Percentiles rank a stretch among this genome's conserved stretches.
These are phyloP conservation scores for Itoplectis maculator DNA, from an alignment of 2,888 invertebrate genomes.

Conservation along the genomic window DNA sequence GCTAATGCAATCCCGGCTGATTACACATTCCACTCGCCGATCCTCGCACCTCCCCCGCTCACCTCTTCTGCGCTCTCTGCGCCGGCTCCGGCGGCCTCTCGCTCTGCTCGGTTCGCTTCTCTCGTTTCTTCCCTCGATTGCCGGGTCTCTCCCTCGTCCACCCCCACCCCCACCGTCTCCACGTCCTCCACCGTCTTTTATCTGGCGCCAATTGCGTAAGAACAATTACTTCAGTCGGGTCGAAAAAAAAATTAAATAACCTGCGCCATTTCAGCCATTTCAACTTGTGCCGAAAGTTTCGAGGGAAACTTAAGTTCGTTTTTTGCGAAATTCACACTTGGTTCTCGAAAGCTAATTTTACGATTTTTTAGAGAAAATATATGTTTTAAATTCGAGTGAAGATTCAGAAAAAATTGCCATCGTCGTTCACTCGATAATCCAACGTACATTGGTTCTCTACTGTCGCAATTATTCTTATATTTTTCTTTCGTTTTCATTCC, in stretches of 20 bases:
- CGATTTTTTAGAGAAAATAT: neutral
- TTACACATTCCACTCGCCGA: constrained; percentile 83
- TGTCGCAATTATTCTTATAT: neutral
- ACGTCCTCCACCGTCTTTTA: too few relatives aligned
- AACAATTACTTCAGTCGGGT: neutral
- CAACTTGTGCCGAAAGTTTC: neutral
- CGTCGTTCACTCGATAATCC: neutral
- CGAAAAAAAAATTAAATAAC: neutral
- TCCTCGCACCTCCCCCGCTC: constrained; percentile 69
- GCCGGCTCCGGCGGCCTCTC: too few relatives aligned
- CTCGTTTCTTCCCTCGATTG: constrained; percentile 32
- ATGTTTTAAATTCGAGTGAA: too few relatives aligned
- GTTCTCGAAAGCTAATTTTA: neutral
- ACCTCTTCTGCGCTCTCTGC: too few relatives aligned
- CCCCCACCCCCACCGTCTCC: neutral
- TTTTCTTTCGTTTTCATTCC: neutral
- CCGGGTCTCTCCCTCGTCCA: too few relatives aligned
- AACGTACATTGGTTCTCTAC: neutral
- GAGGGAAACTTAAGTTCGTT: neutral
- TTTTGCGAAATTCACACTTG: too few relatives aligned
- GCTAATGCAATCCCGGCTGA: constrained; percentile 83
- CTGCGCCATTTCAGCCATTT: neutral
- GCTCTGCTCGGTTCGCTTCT: constrained; percentile 17
- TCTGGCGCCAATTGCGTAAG: constrained; percentile 23
- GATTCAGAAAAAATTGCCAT: too few relatives aligned